phyloP scores from a whole-genome alignment of 2,113 vertebrate genomes.

The Indri indri region DNA sequence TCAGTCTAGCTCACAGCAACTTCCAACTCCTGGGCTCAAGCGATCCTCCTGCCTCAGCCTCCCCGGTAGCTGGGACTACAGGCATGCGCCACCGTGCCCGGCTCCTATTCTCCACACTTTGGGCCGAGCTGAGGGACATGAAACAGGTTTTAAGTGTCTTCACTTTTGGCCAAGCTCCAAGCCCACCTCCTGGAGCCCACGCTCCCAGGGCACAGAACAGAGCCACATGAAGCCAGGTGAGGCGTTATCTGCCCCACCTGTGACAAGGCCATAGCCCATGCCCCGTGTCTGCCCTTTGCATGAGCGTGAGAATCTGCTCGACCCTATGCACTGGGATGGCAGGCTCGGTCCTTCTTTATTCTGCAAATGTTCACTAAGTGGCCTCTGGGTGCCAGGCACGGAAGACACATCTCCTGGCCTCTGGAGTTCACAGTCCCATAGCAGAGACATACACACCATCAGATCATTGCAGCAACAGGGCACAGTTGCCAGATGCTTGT shows the following conservation, averaged over 20 bases:
- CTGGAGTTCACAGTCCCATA: background rate
- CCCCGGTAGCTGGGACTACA: too few relatives aligned
- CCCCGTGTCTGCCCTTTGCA: background rate
- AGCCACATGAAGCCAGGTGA: background rate
- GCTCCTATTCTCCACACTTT: background rate
- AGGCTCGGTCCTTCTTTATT: background rate
- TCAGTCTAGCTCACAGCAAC: too few relatives aligned
- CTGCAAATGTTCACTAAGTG: background rate
- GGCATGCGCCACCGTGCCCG: too few relatives aligned
- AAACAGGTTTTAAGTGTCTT: background rate
- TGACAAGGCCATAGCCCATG: background rate
- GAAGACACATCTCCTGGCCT: background rate
- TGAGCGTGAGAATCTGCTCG: background rate
- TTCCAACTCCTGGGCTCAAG: too few relatives aligned
- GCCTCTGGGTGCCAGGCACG: background rate
- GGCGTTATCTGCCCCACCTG: background rate
- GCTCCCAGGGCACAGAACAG: background rate
- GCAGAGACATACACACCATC: background rate
- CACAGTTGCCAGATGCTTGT: accelerated
- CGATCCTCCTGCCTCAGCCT: too few relatives aligned
- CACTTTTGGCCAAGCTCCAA: background rate
- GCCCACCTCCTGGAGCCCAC: background rate
- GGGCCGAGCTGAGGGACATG: background rate
- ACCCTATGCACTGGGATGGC: background rate
- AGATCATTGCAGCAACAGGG: background rate